Evolutionary conservation across 2,888 invertebrate genomes (phyloP), one percentile per base, ranked within the genome.

Genomic region (Philaethria dido): DNA sequence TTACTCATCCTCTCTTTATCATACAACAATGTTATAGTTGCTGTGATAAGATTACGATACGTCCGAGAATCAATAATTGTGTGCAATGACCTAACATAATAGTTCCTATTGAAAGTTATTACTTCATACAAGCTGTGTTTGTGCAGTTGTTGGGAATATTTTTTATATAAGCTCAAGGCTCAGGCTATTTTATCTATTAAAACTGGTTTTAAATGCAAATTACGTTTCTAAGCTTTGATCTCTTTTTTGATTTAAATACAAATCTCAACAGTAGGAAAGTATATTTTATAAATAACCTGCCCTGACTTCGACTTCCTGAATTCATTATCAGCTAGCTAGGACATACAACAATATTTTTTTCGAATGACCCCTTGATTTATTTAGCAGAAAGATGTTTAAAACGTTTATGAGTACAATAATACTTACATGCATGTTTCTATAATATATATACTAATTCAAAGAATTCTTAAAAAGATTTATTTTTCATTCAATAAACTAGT

Each of bases 1-100:
- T 91, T 89, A 88, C 83, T 89, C 91, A 89, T 85, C 81, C 79
- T 78, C 79, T 79, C 78, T 77, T 83, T 85, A 87, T 87, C 83
- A 82, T 78, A 80, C 73, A 74, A 79, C 75, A 77, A 77, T 78
- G 72, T 68, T 63, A 67, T 60, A 59, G 68, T 59, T 48, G 52
- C 29, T 66, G 61, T 75, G 75, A 76, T 75, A 74, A 73, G 72
- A 74, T 72, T 68, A 73, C 66, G 52, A 72, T 72, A 72, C 18
- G 64, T 63, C 50, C 66, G 29, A 62, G 50, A 67, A 63, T 69
- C 62, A 69, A 70, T 73, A 47, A 48, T 44, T 39, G 45, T 52
- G 47, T 57, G 54, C 62, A 64, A 66, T 52, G 65, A 57, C 64
- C 63, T 61, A 60, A 59, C 45, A 47, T 39, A 52, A 66, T 47